Percentiles rank a stretch among this genome's conserved stretches.
These are phyloP conservation scores for Poeciliopsis occidentalis DNA, from an alignment of 2,113 vertebrate species.

Conservation along the genomic window DNA sequence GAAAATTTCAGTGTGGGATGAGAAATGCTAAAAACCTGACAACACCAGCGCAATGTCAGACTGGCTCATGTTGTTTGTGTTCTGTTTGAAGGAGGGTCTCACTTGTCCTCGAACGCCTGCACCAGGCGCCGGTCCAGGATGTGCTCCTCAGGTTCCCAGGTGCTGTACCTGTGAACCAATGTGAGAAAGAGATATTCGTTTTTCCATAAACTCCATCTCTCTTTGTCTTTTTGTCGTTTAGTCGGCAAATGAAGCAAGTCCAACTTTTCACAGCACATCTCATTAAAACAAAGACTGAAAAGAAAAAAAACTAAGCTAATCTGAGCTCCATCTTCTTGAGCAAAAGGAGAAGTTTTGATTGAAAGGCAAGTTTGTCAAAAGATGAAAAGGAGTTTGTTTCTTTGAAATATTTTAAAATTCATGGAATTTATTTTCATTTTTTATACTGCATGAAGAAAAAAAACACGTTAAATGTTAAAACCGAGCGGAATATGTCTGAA, in stretches of 20 bases:
- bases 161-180: constrained; percentile 88
- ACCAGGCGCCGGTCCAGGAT: constrained; percentile 96
- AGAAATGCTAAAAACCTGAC: not conserved
- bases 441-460: not conserved
- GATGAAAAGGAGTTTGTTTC: no score
- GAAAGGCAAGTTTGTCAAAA: no score
- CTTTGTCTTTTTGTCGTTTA: not conserved
- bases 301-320: no score
- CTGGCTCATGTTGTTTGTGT: not conserved
- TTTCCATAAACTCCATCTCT: not conserved
- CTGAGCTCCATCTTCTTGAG: no score
- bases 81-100: not conserved
- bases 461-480: not conserved
- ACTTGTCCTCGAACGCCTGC: constrained; percentile 97
- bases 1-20: no score
- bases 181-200: not conserved
- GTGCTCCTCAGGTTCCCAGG: constrained; percentile 98
- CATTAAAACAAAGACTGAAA: no score
- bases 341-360: no score
- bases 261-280: no score
- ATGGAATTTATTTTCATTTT: not conserved
- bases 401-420: no score
- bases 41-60: not conserved
- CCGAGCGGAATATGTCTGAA: not conserved
- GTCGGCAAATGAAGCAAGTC: no score